A percentile compares a stretch with the other conserved stretches of the same genome.
Evolutionary conservation across 1,140 invertebrate genomes (phyloP).

Genomic region (Nephila pilipes): DNA sequence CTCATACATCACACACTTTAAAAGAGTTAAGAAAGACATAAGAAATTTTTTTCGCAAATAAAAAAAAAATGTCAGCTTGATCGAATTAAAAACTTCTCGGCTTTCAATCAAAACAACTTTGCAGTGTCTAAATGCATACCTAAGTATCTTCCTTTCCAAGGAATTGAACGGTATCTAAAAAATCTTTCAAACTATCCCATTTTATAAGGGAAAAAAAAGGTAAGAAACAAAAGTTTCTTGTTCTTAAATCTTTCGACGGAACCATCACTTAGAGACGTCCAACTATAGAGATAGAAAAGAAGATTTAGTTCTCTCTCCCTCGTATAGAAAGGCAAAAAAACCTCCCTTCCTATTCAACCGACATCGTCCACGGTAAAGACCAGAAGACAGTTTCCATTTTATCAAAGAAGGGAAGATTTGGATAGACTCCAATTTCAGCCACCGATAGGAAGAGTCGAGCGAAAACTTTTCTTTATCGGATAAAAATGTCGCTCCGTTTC

Average conservation of each 20-base stretch:
- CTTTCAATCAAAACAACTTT: too few relatives aligned
- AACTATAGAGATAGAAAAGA: not conserved
- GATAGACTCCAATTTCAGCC: not conserved
- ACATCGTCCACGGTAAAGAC: not conserved
- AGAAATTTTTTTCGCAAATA: too few relatives aligned
- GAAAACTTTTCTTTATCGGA: constrained; percentile 33
- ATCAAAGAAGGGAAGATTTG: not conserved
- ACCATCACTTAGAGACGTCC: not conserved
- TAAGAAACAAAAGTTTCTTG: too few relatives aligned
- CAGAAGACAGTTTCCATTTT: constrained; percentile 18
- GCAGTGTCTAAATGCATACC: too few relatives aligned
- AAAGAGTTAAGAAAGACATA: too few relatives aligned
- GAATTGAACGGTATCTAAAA: too few relatives aligned
- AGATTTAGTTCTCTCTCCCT: not conserved
- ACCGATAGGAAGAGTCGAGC: not conserved
- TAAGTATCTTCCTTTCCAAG: too few relatives aligned
- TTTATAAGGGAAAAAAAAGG: too few relatives aligned
- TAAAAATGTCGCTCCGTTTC: constrained; percentile 13
- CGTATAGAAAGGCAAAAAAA: not conserved
- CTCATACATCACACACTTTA: too few relatives aligned
- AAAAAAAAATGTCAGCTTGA: too few relatives aligned
- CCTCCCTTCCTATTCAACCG: not conserved
- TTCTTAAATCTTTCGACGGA: not conserved
- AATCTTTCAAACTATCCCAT: too few relatives aligned
- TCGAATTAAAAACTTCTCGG: too few relatives aligned